Evolutionary conservation across 2,797 vertebrate species (phyloP), one percentile per base, ranked within the genome.

Genomic region (Pogonophryne albipinna): DNA sequence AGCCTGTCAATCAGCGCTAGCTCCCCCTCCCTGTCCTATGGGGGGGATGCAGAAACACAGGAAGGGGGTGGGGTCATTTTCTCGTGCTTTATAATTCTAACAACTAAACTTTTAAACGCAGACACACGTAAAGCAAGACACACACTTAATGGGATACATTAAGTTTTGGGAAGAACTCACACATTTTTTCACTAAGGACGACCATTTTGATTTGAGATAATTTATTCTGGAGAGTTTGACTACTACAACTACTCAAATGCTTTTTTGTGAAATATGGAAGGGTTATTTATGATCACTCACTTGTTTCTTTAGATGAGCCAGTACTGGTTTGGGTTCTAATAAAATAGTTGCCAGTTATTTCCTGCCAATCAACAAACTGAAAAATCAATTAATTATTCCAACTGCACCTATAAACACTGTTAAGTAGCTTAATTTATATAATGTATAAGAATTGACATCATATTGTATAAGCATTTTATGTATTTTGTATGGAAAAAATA

Each of bases 21-120:
- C 96, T 99, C 98, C 91, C 97, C 97, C 96, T 99, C 97, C 95
- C 97, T 98, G 95, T 98, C 98, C 98, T 99, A 94, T 85, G 86
- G 76, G 91, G 85, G 76, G 91, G 87, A 82, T 82, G 94, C 86
- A 94, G 87, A 95, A 93, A 96, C 90, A 95, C 85, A 95, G 95
- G 93, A 95, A 19, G 19, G 19, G 47, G 15, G 41, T 3, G 20
- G 51, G 42, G 23, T 11, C 91, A 93, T 89, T 85, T 73, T 71
- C 78, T 42, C 1, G 15, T 6, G 34, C 15, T 42, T 57, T 44
- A 13, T 27, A 7, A 4, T 20, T 49, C 45, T 44, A 60, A 69
- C 51, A 62, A 61, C 75, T 76, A 63, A 56, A 46, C 74, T 65
- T 57, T 46, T 50, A 77, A 71, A 84, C 64, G 75, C 71, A 85